Base-by-base conservation (phyloP, 2,888 invertebrate species). In the Polydrusus cervinus region DNA sequence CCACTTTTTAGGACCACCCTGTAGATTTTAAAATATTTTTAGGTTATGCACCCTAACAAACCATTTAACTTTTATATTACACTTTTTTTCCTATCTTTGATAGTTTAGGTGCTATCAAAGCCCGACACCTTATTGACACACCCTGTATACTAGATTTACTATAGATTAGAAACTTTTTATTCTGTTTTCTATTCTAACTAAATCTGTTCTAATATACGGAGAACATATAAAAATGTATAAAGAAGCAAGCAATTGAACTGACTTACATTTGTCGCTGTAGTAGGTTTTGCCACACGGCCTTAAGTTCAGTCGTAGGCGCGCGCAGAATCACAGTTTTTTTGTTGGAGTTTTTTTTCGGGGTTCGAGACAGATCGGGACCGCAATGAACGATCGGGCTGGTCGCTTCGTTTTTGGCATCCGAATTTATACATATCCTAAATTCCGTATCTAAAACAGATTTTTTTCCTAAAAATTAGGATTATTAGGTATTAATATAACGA, bases 281-380 rank as follows among this genome's bases (percentile, higher is more conserved):
- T 71, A 96, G 89, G 87, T 95, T 96, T 87, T 96, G 95, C 96
- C 96, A 96, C 9, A 96, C 95, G 45, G 96, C 95, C 85, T 96
- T 96, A 47, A 95, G 87, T 85, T 96, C 96, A 74, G 93, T 90
- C 0, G 93, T 95, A 0, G 96, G 95, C 1, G 96, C 95, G 65
- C 95, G 89, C 13, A 96, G 87, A 1, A 94, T 91, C 13, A 96
- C 88, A 18, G 94, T 92, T 80, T 93, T 90, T 80, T 92, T 90
- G 66, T 92, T 89, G 0, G 92, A 90, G 66, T 88, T 89, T 57
- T 93, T 93, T 34, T 91, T 91, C 0, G 93, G 91, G 2, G 91
- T 91, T 73, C 90, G 86, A 0, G 89, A 87, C 45, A 91, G 84
- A 82, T 91, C 91, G 0, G 93, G 93, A 0, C 93, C 92, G 84